Conservation (phyloP, 2,888 invertebrate genomes). For the Xylophagus ater region DNA sequence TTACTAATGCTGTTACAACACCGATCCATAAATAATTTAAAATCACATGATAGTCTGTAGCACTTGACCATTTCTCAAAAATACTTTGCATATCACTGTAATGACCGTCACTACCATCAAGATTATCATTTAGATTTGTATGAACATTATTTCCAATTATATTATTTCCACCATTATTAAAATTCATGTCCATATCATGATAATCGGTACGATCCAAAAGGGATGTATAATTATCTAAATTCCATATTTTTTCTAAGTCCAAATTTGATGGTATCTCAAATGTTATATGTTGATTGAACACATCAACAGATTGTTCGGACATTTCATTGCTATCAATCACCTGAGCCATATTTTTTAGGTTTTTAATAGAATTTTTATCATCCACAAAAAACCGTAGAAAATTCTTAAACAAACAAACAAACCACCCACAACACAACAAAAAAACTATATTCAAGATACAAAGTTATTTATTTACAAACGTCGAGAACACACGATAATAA, state of each 20-base stretch:
- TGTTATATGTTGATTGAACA: slow-evolving; percentile 36
- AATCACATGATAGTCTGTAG: slow-evolving; percentile 34
- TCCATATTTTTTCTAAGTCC: slow-evolving; percentile 35
- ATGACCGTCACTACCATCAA: not conserved
- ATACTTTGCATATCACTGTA: slow-evolving; percentile 11
- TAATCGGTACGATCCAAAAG: slow-evolving; percentile 25
- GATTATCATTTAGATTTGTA: slow-evolving; percentile 2
- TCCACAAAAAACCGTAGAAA: too few species aligned
- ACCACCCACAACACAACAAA: too few species aligned
- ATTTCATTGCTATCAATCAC: too few species aligned
- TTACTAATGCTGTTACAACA: slow-evolving; percentile 33
- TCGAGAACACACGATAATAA: too few species aligned
- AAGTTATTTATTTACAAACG: too few species aligned
- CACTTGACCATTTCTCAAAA: slow-evolving; percentile 29
- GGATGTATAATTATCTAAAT: slow-evolving; percentile 34
- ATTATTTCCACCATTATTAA: slow-evolving; percentile 1
- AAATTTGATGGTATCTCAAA: slow-evolving; percentile 36
- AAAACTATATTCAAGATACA: too few species aligned
- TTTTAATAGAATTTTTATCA: too few species aligned
- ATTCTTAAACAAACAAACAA: too few species aligned
- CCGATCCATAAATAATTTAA: slow-evolving; percentile 39
- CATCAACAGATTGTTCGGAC: too few species aligned
- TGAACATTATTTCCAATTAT: not conserved
- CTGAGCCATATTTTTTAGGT: too few species aligned
- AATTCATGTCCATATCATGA: slow-evolving; percentile 22